Evolutionary conservation across 1,140 invertebrate species (phyloP), one percentile per base, ranked within the genome.

Genomic region (Chrysoperla carnea): DNA sequence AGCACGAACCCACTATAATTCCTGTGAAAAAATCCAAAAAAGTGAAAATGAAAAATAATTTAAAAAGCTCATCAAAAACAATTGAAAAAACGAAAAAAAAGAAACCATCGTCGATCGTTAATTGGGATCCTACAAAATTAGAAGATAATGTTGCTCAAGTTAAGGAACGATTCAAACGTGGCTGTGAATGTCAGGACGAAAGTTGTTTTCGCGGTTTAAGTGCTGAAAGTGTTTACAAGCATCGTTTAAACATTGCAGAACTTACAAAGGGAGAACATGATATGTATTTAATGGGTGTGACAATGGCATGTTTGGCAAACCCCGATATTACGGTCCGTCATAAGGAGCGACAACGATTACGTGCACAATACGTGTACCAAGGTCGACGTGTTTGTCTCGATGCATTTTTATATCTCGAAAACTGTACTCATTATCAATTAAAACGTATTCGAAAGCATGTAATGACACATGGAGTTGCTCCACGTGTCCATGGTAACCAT

Each of bases 241-340:
- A 84, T 51, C 62, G 81, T 45, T 52, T 84, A 8, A 84, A 84
- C 49, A 83, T 84, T 44, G 80, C 81, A 4, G 81, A 84, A 56
- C 56, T 84, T 13, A 83, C 78, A 4, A 80, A 81, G 52, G 76
- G 73, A 47, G 78, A 82, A 56, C 73, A 74, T 57, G 75, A 76
- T 51, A 78, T 79, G 74, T 83, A 83, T 53, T 59, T 82, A 44
- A 82, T 82, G 81, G 81, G 80, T 35, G 74, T 85, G 12, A 83
- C 78, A 6, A 83, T 81, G 79, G 79, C 80, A 0, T 81, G 78
- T 49, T 61, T 84, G 37, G 73, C 76, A 1, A 80, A 84, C 61
- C 79, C 80, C 4, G 73, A 75, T 36, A 72, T 77, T 52, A 84
- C 80, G 4, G 72, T 75, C 1, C 64, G 78, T 9, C 75, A 78